Percentiles rank a stretch among this genome's conserved stretches.
phyloP scores from a whole-genome alignment of 2,888 invertebrate genomes.

The Charanyca ferruginea region DNA sequence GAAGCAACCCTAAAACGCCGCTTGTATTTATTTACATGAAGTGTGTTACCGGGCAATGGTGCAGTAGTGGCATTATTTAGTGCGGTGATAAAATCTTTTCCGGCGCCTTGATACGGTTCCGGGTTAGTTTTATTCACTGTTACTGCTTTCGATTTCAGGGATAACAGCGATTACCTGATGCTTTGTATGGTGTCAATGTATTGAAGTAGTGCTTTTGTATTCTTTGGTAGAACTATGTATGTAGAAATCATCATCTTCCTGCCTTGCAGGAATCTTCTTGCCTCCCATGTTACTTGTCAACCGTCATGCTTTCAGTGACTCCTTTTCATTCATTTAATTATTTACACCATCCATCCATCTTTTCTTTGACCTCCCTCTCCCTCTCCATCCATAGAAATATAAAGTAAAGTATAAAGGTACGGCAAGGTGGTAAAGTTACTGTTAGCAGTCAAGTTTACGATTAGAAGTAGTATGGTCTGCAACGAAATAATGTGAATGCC shows the following conservation, averaged over 20 bases:
- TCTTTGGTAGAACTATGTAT: too few species aligned
- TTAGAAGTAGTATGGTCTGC: neutral
- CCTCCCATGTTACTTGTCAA: too few species aligned
- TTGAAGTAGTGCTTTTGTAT: too few species aligned
- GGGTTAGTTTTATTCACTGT: slow-evolving; percentile 34
- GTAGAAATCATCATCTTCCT: too few species aligned
- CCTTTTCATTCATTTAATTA: too few species aligned
- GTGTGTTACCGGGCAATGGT: slow-evolving; percentile 56
- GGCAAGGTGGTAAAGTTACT: too few species aligned
- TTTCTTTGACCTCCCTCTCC: too few species aligned
- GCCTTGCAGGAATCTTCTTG: too few species aligned
- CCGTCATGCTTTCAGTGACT: too few species aligned
- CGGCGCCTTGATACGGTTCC: slow-evolving; percentile 53
- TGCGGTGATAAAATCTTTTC: slow-evolving; percentile 63
- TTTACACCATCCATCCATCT: too few species aligned
- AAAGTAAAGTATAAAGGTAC: too few species aligned
- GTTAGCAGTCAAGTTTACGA: neutral
- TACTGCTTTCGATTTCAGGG: slow-evolving; percentile 24
- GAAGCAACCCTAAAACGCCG: slow-evolving; percentile 55
- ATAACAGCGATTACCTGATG: slow-evolving; percentile 27
- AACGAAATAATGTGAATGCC: neutral
- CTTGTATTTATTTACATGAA: slow-evolving; percentile 60
- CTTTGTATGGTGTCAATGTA: neutral
- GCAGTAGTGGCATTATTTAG: slow-evolving; percentile 63
- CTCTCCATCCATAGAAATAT: too few species aligned